A percentile compares a stretch with the other conserved stretches of the same genome.
Conservation (phyloP, 2,888 invertebrate species). For the Eudemis profundana region DNA sequence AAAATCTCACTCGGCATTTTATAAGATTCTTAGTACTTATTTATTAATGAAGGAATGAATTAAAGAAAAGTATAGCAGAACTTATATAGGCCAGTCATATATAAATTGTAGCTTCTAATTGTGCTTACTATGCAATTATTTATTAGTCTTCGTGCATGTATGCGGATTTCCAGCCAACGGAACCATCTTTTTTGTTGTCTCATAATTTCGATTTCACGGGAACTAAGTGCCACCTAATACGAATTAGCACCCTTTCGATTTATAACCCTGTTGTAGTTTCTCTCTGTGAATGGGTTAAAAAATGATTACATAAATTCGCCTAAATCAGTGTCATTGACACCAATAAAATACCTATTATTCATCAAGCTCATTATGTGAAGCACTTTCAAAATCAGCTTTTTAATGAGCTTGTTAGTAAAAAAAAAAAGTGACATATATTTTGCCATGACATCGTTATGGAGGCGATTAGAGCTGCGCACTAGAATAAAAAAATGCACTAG, state of each 20-base stretch:
- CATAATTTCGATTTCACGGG: neutral
- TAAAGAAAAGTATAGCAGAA: too few relatives aligned
- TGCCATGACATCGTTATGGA: slow-evolving; percentile 40
- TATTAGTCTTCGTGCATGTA: slow-evolving; percentile 1
- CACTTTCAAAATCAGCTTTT: slow-evolving; percentile 44
- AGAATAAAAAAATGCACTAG: neutral
- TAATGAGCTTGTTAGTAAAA: slow-evolving; percentile 41
- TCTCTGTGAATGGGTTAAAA: neutral
- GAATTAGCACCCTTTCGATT: neutral
- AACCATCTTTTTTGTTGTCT: neutral
- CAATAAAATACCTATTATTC: slow-evolving; percentile 36
- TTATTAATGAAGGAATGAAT: too few relatives aligned
- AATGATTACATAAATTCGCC: slow-evolving; percentile 10
- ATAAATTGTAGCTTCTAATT: slow-evolving; percentile 11
- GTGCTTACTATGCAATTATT: slow-evolving; percentile 4
- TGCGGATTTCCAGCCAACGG: slow-evolving; percentile 13
- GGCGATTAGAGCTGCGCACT: slow-evolving; percentile 2
- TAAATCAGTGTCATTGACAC: slow-evolving; percentile 34
- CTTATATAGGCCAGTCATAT: neutral
- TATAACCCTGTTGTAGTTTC: neutral
- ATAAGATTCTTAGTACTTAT: too few relatives aligned
- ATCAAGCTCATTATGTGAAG: slow-evolving; percentile 37
- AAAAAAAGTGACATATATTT: slow-evolving; percentile 24
- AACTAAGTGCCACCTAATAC: neutral
- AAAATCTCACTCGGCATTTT: too few relatives aligned